These are phyloP conservation scores for Crematogaster levior DNA, from an alignment of 2,888 invertebrate species.

Conservation along the genomic window DNA sequence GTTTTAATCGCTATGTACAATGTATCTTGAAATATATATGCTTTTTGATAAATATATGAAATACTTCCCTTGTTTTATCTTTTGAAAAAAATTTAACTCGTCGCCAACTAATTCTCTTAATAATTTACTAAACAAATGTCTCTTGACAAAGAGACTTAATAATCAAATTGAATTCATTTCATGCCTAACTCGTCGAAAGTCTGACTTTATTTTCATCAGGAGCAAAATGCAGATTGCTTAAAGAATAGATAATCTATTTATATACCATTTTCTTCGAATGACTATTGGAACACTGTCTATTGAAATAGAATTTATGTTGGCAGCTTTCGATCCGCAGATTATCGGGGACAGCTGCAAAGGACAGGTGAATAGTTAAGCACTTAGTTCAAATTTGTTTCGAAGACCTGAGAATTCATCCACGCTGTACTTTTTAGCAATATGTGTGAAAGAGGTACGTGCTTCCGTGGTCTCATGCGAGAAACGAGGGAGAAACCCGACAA, in stretches of 20 bases:
- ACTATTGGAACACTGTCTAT: conserved; percentile 31
- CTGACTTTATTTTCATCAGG: conserved; percentile 8
- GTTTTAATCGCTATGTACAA: background rate
- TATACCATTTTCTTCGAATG: conserved; percentile 28
- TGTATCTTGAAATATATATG: background rate
- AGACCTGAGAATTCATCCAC: conserved; percentile 78
- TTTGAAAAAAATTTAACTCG: background rate
- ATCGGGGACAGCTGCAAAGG: conserved; percentile 72
- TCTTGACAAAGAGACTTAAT: conserved; percentile 9
- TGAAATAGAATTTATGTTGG: conserved; percentile 51
- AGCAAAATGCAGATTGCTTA: conserved; percentile 52
- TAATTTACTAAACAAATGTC: conserved; percentile 4
- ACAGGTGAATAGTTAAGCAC: conserved; percentile 77
- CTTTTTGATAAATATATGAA: conserved; percentile 1
- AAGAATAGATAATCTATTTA: conserved; percentile 42
- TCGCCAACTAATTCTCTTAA: background rate
- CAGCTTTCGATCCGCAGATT: conserved; percentile 67
- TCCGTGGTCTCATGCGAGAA: conserved; percentile 49
- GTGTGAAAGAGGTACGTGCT: conserved; percentile 56
- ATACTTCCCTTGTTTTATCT: background rate
- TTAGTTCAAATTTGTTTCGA: conserved; percentile 74
- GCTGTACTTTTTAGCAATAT: conserved; percentile 75
- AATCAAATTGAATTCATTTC: background rate
- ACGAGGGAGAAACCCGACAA: conserved; percentile 45
- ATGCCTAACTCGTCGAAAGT: background rate